Conservation (phyloP, 2,797 vertebrate genomes). For the Sebastolobus alascanus region DNA sequence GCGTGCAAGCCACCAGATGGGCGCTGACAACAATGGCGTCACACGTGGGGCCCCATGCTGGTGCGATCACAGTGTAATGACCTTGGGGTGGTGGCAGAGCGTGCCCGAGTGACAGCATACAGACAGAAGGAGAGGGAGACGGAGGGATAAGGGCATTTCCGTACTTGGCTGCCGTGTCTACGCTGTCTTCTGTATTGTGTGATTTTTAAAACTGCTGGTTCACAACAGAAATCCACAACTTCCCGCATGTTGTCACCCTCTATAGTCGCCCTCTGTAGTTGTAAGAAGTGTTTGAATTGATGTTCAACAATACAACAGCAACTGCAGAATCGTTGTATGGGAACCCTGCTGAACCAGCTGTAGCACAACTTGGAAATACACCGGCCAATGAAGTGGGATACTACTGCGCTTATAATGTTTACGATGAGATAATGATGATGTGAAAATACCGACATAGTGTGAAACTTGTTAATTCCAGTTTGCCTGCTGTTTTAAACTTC, state of each 20-base stretch:
- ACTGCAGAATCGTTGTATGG: background rate
- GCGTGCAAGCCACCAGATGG: slow-evolving; percentile 84
- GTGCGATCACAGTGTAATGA: slow-evolving; percentile 70
- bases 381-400: background rate
- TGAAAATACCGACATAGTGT: background rate
- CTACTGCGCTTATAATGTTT: background rate
- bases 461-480: background rate
- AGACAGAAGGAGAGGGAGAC: slow-evolving; percentile 41
- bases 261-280: background rate
- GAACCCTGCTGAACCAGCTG: background rate
- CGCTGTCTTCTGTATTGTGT: slow-evolving; percentile 22
- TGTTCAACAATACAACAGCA: background rate
- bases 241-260: background rate
- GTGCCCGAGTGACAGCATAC: slow-evolving; percentile 56
- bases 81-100: slow-evolving; percentile 77
- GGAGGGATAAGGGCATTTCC: slow-evolving; percentile 37
- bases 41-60: slow-evolving; percentile 72
- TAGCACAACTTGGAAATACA: slow-evolving; percentile 4
- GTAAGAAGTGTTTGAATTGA: background rate
- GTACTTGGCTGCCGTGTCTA: slow-evolving; percentile 37
- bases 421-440: background rate
- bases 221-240: slow-evolving; percentile 18
- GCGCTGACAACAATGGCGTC: slow-evolving; percentile 80
- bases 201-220: slow-evolving; percentile 22
- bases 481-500: background rate